phyloP scores from a whole-genome alignment of 1,140 invertebrate species.

The Calephelis virginiensis region DNA sequence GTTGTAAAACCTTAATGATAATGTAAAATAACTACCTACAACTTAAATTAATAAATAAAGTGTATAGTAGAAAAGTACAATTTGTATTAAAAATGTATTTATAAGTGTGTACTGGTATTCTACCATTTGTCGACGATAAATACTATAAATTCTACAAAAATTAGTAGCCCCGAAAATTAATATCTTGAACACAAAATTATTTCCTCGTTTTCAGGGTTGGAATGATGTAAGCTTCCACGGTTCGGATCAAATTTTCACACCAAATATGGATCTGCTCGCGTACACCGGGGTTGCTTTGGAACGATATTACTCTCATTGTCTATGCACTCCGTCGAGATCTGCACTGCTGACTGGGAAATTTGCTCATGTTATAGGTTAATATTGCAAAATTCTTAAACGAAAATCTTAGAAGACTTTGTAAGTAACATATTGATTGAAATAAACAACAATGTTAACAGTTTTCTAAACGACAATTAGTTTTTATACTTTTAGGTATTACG shows the following conservation, averaged over 20 bases:
- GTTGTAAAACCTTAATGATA: too few relatives aligned
- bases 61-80: too few relatives aligned
- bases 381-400: not conserved
- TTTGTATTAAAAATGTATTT: too few relatives aligned
- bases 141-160: too few relatives aligned
- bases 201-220: constrained; percentile 83
- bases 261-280: constrained; percentile 90
- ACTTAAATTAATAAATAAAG: too few relatives aligned
- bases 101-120: too few relatives aligned
- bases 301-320: constrained; percentile 82
- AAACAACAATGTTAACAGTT: not conserved
- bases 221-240: constrained; percentile 95
- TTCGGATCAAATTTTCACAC: constrained; percentile 89
- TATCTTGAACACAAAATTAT: not conserved
- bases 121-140: too few relatives aligned
- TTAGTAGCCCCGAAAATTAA: too few relatives aligned
- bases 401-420: too few relatives aligned
- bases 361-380: constrained; percentile 85
- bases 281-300: constrained; percentile 86
- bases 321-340: constrained; percentile 89
- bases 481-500: not conserved
- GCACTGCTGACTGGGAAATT: constrained; percentile 90
- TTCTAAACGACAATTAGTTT: not conserved
- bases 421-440: not conserved
- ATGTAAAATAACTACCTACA: too few relatives aligned